A percentile compares a stretch with the other conserved stretches of the same genome.
Evolutionary conservation across 2,888 invertebrate genomes (phyloP).

Genomic region (Tenthredo mesomela): DNA sequence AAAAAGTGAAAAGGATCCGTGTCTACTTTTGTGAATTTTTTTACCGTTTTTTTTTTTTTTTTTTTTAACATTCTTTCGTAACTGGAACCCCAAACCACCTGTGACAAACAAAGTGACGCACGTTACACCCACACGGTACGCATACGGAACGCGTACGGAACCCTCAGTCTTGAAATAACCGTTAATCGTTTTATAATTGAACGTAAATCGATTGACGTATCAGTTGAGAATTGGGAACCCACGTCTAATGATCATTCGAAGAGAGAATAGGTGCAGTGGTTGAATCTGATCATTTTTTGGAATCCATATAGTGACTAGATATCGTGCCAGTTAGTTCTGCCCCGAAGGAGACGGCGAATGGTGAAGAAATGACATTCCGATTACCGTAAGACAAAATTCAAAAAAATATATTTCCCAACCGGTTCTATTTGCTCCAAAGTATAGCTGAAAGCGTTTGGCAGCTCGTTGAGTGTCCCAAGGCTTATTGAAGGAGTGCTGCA

Average conservation of each 20-base stretch:
- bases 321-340: neutral
- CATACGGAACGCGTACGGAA: constrained; percentile 13
- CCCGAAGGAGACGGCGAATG: neutral
- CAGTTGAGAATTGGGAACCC: neutral
- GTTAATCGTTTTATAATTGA: constrained; percentile 36
- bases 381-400: neutral
- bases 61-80: neutral
- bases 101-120: constrained; percentile 26
- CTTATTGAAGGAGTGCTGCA: neutral
- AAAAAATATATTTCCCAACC: neutral
- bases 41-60: neutral
- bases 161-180: neutral
- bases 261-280: neutral
- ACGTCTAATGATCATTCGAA: neutral
- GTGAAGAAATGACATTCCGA: constrained; percentile 20
- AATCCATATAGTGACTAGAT: neutral
- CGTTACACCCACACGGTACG: neutral
- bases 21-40: neutral
- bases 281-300: neutral
- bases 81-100: neutral
- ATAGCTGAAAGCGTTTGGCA: constrained; percentile 18
- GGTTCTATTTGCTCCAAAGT: constrained; percentile 1
- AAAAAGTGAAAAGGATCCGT: constrained; percentile 6
- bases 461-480: neutral
- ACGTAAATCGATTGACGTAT: neutral